A percentile compares a stretch with the other conserved stretches of the same genome.
Evolutionary conservation across 2,797 vertebrate genomes (phyloP).

Genomic region (Phoxinus dragarum): DNA sequence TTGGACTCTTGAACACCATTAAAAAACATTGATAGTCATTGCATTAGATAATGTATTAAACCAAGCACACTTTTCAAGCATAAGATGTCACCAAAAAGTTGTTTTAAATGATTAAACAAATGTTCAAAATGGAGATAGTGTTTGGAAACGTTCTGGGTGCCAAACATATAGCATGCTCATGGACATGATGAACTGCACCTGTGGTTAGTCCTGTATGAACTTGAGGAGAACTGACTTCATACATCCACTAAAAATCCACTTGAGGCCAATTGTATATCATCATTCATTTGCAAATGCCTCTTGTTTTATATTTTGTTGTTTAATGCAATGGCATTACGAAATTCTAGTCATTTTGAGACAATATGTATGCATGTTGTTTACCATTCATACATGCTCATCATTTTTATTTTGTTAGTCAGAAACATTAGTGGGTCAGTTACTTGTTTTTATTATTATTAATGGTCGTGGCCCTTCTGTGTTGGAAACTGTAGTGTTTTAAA

Average conservation of each 20-base stretch:
- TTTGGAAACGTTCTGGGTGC: neutral
- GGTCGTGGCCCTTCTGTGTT: neutral
- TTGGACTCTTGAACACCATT: neutral
- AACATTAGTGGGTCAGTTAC: neutral
- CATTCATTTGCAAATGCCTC: neutral
- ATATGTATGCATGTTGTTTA: neutral
- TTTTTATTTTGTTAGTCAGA: neutral
- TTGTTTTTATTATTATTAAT: neutral
- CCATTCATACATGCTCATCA: neutral
- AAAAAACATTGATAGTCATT: neutral
- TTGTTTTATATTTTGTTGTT: neutral
- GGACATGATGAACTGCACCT: neutral
- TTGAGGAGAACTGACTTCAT: neutral
- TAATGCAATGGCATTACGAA: neutral
- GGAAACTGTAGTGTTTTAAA: constrained; percentile 35
- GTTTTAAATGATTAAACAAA: neutral
- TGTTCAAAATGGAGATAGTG: neutral
- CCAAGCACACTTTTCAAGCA: neutral
- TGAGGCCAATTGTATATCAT: neutral
- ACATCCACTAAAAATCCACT: neutral
- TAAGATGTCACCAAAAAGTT: neutral
- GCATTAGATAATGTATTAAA: neutral
- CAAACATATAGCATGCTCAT: neutral
- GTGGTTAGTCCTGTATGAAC: constrained; percentile 10
- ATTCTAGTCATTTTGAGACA: neutral